Percentiles rank a stretch among this genome's conserved stretches.
Conservation (phyloP, 2,888 invertebrate species). For the Brenthis daphne region DNA sequence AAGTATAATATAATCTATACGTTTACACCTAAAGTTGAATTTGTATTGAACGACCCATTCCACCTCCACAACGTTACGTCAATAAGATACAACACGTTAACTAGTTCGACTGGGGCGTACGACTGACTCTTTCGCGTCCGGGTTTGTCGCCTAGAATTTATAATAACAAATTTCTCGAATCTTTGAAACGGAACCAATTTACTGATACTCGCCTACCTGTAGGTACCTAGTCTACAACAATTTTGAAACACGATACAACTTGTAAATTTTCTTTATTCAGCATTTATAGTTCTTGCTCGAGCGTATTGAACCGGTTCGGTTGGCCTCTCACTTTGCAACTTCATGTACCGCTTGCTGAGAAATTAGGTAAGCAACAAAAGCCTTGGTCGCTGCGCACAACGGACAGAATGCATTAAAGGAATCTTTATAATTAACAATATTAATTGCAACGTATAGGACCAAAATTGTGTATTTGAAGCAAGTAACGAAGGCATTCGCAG, state of each 20-base stretch:
- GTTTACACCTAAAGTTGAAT: conserved; percentile 60
- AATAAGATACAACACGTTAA: conserved; percentile 78
- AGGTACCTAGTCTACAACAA: conserved; percentile 23
- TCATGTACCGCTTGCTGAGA: conserved; percentile 66
- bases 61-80: conserved; percentile 77
- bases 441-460: conserved; percentile 47
- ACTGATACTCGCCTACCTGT: conserved; percentile 40
- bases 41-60: conserved; percentile 56
- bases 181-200: conserved; percentile 52
- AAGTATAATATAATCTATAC: conserved; percentile 55
- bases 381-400: conserved; percentile 65
- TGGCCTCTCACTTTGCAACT: conserved; percentile 81
- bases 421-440: conserved; percentile 50
- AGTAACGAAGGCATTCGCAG: conserved; percentile 24
- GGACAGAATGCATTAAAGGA: conserved; percentile 64
- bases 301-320: conserved; percentile 75
- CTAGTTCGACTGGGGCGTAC: conserved; percentile 70
- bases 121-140: conserved; percentile 73
- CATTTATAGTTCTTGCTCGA: conserved; percentile 58
- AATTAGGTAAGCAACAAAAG: conserved; percentile 80
- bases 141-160: conserved; percentile 68
- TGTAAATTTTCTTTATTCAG: conserved; percentile 47
- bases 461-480: conserved; percentile 51
- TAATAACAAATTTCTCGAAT: conserved; percentile 48
- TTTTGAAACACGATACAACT: conserved; percentile 52